Conservation (phyloP, 2,888 invertebrate species). For the Drosophila anomalata region DNA sequence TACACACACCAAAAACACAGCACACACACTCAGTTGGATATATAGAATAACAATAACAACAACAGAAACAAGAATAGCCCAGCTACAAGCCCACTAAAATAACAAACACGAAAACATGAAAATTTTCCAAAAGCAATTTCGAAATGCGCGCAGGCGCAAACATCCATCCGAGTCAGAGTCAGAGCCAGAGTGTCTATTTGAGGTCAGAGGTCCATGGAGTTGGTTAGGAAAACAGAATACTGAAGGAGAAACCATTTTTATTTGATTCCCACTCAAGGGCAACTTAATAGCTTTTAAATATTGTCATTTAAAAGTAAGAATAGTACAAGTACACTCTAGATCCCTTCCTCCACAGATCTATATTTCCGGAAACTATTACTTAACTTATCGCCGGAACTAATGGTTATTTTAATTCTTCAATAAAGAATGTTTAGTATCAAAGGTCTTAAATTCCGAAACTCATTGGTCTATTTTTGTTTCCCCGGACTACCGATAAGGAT, state of each 20-base stretch:
- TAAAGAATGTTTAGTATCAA: not conserved
- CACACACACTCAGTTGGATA: conserved; percentile 13
- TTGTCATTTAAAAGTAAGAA: not conserved
- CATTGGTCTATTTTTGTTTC: not conserved
- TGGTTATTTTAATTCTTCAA: not conserved
- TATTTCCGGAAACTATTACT: not conserved
- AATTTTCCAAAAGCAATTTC: conserved; percentile 70
- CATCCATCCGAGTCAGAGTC: conserved; percentile 13
- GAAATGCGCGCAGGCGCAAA: conserved; percentile 72
- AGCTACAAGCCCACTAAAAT: conserved; percentile 71
- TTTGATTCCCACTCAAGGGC: conserved; percentile 16
- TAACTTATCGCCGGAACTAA: not conserved
- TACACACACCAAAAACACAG: conserved; percentile 28
- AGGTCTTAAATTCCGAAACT: too few relatives aligned
- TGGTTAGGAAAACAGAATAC: conserved; percentile 38
- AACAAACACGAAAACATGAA: conserved; percentile 69
- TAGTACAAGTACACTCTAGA: not conserved
- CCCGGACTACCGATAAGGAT: not conserved
- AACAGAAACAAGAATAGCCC: conserved; percentile 55
- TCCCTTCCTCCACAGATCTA: not conserved
- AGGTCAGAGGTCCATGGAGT: conserved; percentile 33
- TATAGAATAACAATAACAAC: conserved; percentile 58
- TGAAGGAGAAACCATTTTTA: conserved; percentile 35
- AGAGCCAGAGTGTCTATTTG: conserved; percentile 20
- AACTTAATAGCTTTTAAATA: not conserved